These are phyloP conservation scores for Hymenopus coronatus DNA, from an alignment of 2,888 invertebrate species.

Conservation along the genomic window DNA sequence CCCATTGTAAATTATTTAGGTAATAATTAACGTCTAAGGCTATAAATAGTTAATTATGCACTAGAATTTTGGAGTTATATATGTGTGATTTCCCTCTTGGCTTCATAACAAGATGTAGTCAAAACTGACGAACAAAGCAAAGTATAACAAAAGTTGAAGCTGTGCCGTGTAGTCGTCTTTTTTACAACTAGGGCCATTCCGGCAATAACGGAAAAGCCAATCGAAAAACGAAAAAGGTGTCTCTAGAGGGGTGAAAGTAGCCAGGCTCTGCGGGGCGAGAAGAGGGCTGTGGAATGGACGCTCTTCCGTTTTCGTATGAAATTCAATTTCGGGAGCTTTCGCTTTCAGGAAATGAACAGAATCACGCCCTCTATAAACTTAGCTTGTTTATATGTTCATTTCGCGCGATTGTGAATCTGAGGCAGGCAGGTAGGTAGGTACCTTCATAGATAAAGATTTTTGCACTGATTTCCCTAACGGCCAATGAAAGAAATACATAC, in stretches of 20 bases:
- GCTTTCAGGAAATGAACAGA: constrained; percentile 1
- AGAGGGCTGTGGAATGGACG: neutral
- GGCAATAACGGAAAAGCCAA: neutral
- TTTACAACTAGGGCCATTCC: neutral
- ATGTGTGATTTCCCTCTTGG: neutral
- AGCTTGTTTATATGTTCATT: neutral
- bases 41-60: neutral
- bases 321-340: constrained; percentile 16
- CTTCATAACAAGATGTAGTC: neutral
- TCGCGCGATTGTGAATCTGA: neutral
- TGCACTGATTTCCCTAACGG: neutral
- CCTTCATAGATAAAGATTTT: neutral
- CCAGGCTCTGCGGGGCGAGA: too few species aligned
- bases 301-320: neutral
- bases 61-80: neutral
- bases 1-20: too few species aligned
- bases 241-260: neutral
- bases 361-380: neutral
- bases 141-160: neutral
- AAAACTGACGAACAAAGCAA: neutral
- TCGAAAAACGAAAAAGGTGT: neutral
- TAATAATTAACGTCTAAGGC: too few species aligned
- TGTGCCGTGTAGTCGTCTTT: neutral
- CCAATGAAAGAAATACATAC: neutral
- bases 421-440: neutral